Conservation (phyloP, 1,140 invertebrate species). For the Ceratina calcarata region DNA sequence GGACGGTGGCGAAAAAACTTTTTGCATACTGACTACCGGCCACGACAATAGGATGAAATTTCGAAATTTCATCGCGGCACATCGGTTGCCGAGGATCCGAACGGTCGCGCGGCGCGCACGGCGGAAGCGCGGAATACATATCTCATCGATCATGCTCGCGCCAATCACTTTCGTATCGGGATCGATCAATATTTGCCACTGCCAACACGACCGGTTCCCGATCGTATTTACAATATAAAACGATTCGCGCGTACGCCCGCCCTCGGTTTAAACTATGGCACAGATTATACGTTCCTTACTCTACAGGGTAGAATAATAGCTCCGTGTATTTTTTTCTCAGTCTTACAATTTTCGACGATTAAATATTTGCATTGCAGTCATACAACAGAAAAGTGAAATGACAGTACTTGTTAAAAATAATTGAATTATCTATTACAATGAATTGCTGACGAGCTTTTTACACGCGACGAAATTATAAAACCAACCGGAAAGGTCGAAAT, state of each 20-base stretch:
- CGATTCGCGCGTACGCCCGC: neutral
- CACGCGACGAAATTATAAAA: too few species aligned
- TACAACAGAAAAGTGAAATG: too few species aligned
- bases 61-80: constrained; percentile 4
- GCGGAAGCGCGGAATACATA: constrained; percentile 31
- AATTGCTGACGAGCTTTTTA: too few species aligned
- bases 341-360: too few species aligned
- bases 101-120: neutral
- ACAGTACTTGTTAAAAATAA: too few species aligned
- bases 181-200: constrained; percentile 43
- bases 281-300: neutral
- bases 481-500: too few species aligned
- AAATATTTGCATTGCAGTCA: too few species aligned
- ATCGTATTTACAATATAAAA: constrained; percentile 38
- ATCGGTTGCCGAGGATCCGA: neutral
- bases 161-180: constrained; percentile 37
- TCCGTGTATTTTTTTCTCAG: too few species aligned
- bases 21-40: neutral
- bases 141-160: constrained; percentile 42
- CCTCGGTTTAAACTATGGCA: neutral
- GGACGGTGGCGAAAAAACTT: constrained; percentile 9
- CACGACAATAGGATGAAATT: constrained; percentile 12
- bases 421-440: too few species aligned
- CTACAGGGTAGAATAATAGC: too few species aligned
- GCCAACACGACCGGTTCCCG: constrained; percentile 21